phyloP scores from a whole-genome alignment of 2,113 vertebrate species.

The Myanophis thanlyinensis region DNA sequence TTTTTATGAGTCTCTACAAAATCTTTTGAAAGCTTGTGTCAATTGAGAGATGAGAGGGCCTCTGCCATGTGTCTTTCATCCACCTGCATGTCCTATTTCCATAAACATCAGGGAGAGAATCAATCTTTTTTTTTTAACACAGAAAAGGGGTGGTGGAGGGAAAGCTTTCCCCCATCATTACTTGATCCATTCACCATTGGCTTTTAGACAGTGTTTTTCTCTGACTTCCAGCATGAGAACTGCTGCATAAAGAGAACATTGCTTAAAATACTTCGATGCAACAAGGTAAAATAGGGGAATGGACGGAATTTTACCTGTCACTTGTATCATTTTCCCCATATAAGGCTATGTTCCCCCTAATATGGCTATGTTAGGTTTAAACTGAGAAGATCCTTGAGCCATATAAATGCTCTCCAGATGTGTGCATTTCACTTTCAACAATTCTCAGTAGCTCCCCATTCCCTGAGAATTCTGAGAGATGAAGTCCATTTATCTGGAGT shows the following conservation, averaged over 20 bases:
- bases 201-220: background rate
- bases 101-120: background rate
- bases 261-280: too few species aligned
- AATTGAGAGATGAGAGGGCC: background rate
- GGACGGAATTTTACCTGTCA: background rate
- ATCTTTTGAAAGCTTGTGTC: background rate
- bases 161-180: background rate
- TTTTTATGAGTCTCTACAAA: background rate
- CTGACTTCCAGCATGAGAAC: background rate
- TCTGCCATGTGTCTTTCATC: background rate
- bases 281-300: background rate
- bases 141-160: background rate
- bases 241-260: background rate
- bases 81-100: background rate
- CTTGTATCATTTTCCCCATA: background rate
- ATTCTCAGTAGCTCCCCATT: background rate
- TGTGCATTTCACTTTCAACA: background rate
- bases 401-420: background rate
- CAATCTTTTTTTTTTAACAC: background rate
- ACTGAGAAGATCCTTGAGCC: background rate
- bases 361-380: background rate
- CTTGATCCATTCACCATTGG: background rate
- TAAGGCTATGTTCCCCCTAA: background rate
- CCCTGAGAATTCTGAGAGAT: background rate
- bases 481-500: background rate